Percentiles rank a stretch among this genome's conserved stretches.
These are phyloP conservation scores for Brachyhypopomus occidentalis DNA, from an alignment of 2,113 vertebrate species.

Conservation along the genomic window DNA sequence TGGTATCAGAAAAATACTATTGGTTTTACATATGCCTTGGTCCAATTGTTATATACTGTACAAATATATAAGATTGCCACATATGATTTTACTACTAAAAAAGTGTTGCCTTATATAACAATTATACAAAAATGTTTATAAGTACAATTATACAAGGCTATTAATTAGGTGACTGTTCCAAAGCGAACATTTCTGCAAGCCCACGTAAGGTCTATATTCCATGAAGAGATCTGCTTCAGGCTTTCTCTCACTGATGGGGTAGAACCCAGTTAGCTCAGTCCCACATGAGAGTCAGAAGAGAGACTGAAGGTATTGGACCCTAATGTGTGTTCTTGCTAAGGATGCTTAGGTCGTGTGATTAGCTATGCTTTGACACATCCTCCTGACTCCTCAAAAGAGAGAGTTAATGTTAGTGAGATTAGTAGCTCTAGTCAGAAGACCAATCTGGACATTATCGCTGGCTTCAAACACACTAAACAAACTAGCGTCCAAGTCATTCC, in stretches of 20 bases:
- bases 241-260: neutral
- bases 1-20: too few species aligned
- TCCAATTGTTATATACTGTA: too few species aligned
- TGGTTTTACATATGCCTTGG: too few species aligned
- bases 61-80: too few species aligned
- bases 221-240: neutral
- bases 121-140: neutral
- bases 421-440: neutral
- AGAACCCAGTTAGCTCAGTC: neutral
- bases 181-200: neutral
- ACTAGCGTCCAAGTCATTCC: neutral
- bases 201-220: neutral
- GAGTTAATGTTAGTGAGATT: neutral
- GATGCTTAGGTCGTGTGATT: neutral
- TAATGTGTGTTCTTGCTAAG: neutral
- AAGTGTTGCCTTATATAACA: neutral
- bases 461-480: neutral
- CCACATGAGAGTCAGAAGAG: neutral
- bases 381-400: neutral
- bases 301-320: neutral
- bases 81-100: too few species aligned
- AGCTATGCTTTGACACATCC: neutral
- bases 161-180: neutral
- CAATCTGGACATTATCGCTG: neutral
- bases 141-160: conserved; percentile 12